Evolutionary conservation across 2,797 vertebrate genomes (phyloP), one percentile per base, ranked within the genome.

Genomic region (Dendrocincla tyrannina): DNA sequence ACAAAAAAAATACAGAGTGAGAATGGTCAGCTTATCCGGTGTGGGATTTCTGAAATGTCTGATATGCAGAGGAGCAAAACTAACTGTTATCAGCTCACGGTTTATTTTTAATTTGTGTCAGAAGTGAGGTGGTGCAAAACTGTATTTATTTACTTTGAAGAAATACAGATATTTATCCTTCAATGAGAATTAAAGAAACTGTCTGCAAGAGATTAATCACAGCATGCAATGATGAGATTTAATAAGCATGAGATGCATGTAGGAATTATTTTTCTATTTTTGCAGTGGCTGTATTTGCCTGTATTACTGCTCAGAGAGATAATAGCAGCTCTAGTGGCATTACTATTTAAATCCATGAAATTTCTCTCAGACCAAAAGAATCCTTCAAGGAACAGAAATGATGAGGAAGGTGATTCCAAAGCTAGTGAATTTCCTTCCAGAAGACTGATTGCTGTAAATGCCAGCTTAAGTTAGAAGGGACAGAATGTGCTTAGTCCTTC

Each of bases 191-290:
- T 58, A 93, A 73, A 85, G 32, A 86, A 92, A 23, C 33, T n/a
- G 14, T 50, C 58, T 78, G 69, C 33, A 60, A 60, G 41, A 82
- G 44, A 87, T 77, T 89, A 93, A 78, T 85, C 68, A 50, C 49
- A 82, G 46, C 80, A 41, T 64, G 75, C 41, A 25, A 27, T 1
- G 4, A 80, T 91, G 64, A 85, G 68, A 77, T 87, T 92, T 89
- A 70, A 68, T 62, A 91, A 79, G 41, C 44, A 50, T 60, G 24
- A 94, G 44, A 58, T 63, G 23, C 27, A 58, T 19, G 35, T 56
- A 76, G 47, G 77, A 82, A 85, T 91, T 78, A 62, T 78, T 84
- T 70, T 89, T 78, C 68, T 87, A 22, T 66, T 85, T 94, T 88
- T 87, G 41, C 37, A 70, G 44, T 42, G n/a, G 17, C 25, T 74